Base-by-base conservation (phyloP, 1,140 invertebrate species). In the Mactra quadrangularis region DNA sequence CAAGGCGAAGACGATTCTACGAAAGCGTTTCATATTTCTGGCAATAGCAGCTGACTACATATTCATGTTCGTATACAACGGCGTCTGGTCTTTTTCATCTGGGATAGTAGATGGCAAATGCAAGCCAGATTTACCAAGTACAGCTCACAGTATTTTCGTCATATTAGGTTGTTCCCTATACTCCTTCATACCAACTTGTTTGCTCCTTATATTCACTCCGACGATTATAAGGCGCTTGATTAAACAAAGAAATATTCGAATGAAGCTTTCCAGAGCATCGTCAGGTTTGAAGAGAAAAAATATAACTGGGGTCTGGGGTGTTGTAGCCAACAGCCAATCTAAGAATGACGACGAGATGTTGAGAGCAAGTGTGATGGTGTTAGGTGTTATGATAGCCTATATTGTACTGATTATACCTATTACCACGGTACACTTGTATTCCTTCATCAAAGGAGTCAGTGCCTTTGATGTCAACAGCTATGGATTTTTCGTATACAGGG, bases 351-450 rank as follows among this genome's bases (percentile, higher is more conserved):
- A 74, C 0, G 68, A 74, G 11, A 64, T 38, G 22, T 25, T 55
- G 31, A 35, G 50, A 25, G 70, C 60, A 27, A 74, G 57, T 22
- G 31, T 82, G 9, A 88, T 88, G 86, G 55, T 88, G 2, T 22
- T 88, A 3, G 78, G 71, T 22, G 76, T 87, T 11, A 72, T 81
- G n/a, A 60, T 84, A 0, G 77, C 86, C 0, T 88, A 84, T 52
- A 68, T 88, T n/a, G 33, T 87, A 0, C 57, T 87, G 4, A 68
- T 88, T 13, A 81, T 82, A 1, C 87, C 87, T 0, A 84, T 86
- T 17, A 76, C 82, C 1, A 64, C 71, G 13, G 57, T 77, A 1
- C 85, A 86, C 22, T 35, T 85, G 9, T 59, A 83, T 38, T 41
- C 78, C 9, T 84, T 86, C 50, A 66, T 64, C 31, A 45, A 22